These are phyloP conservation scores for Onychomys torridus DNA, from an alignment of 2,797 vertebrate species.

Conservation along the genomic window DNA sequence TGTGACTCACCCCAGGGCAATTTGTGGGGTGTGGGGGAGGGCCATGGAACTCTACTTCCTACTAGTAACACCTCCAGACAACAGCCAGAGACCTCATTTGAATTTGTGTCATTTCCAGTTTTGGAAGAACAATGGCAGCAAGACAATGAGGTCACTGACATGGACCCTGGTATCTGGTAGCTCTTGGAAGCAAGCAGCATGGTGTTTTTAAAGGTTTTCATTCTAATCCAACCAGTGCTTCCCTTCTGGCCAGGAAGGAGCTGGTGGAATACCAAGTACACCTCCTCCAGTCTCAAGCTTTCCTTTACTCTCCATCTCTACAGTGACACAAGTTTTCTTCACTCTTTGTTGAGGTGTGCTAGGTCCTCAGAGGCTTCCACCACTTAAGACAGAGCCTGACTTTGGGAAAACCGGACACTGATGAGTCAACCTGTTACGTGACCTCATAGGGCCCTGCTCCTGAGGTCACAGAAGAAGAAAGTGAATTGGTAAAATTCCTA, in stretches of 20 bases:
- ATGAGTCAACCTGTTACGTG: neutral
- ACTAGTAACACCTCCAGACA: slow-evolving; percentile 32
- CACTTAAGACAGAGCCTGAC: neutral
- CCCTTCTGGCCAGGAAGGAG: neutral
- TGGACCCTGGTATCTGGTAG: neutral
- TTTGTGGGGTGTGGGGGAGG: neutral
- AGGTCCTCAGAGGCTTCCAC: neutral
- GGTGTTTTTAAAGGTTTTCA: neutral
- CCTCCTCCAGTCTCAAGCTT: neutral
- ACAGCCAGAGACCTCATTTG: neutral
- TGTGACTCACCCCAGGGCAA: neutral
- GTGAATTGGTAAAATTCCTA: neutral
- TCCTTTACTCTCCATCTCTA: neutral
- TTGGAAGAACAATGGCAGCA: neutral
- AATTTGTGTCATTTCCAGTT: neutral
- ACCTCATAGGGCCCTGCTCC: neutral
- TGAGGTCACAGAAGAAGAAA: neutral
- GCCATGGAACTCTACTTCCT: neutral
- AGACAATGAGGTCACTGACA: neutral
- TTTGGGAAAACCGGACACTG: neutral
- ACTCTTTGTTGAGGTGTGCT: neutral
- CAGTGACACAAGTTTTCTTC: neutral
- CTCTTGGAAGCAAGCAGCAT: neutral
- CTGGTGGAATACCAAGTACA: neutral
- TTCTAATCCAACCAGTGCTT: neutral